Evolutionary conservation across 2,113 vertebrate species (phyloP), one percentile per base, ranked within the genome.

Genomic region (Papio anubis): DNA sequence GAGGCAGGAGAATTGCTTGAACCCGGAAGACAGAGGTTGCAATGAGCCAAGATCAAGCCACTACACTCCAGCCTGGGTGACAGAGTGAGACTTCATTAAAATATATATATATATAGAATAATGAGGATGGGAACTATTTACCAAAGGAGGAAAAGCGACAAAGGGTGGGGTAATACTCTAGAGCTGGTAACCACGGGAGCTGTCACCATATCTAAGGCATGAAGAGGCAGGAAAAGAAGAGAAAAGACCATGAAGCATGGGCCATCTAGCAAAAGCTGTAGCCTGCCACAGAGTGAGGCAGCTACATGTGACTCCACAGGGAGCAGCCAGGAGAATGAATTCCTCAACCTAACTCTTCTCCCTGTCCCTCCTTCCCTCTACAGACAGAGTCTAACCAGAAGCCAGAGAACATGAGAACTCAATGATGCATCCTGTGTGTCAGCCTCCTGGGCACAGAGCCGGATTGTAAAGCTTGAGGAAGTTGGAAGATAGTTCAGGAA

Each of bases 151-250:
- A 50, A 91, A 94, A 70, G 12, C 40, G 45, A 43, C 16, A 57
- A 57, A 23, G 11, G 10, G 30, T 17, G 11, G 9, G 40, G 8
- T 1, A 27, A 5, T 57, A 35, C 5, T 25, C 2, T 5, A 6
- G 48, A 35, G 9, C 40, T 73, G 6, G 9, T 30, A 38, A 16
- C 8, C 55, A 3, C 52, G 12, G 25, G 43, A 38, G 61, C 10
- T 78, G 11, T 76, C 66, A 66, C 14, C 43, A 79, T 5, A 4
- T 2, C 43, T 70, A 21, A 57, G 61, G 16, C 5, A 25, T 27
- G 20, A 81, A 59, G 43, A 30, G 27, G 12, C 43, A 64, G 55
- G 59, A 57, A 61, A 66, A 55, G 11, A 2, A 50, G 86, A 38
- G 13, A 35, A 40, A 55, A 50, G 20, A 30, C 21, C 11, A 5